Percentiles rank a stretch among this genome's conserved stretches.
These are phyloP conservation scores for Malurus leucopterus DNA, from an alignment of 2,797 vertebrate species.

Conservation along the genomic window DNA sequence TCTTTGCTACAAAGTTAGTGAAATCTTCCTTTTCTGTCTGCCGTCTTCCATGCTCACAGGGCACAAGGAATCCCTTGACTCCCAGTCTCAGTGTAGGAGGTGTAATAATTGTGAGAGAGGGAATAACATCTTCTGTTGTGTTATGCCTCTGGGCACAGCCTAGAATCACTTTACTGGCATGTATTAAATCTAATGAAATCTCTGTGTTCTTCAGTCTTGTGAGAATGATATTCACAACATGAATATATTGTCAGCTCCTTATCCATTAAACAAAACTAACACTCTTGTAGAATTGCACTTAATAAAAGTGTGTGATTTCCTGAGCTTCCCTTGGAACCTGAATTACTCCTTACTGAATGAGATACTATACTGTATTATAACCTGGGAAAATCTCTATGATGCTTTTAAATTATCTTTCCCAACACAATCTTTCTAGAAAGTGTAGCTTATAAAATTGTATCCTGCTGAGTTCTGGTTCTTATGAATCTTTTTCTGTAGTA, in stretches of 20 bases:
- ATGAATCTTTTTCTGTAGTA: not conserved
- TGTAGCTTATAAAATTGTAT: not conserved
- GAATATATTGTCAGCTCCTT: not conserved
- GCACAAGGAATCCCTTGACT: not conserved
- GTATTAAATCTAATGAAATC: constrained; percentile 14
- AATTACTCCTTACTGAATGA: not conserved
- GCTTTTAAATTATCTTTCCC: not conserved
- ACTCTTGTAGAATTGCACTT: not conserved
- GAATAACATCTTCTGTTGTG: not conserved
- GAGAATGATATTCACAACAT: constrained; percentile 16
- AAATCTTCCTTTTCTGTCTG: not conserved
- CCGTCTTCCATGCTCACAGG: not conserved
- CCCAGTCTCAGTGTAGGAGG: not conserved
- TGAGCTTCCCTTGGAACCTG: not conserved
- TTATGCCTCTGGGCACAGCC: constrained; percentile 21
- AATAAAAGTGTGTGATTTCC: constrained; percentile 1
- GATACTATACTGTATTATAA: not conserved
- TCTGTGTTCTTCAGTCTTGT: not conserved
- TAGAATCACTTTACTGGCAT: not conserved
- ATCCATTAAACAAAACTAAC: constrained; percentile 21
- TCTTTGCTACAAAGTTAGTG: not conserved
- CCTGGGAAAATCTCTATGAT: not conserved
- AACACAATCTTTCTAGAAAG: not conserved
- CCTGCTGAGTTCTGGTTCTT: not conserved
- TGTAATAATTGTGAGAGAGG: not conserved